Evolutionary conservation across 1,140 invertebrate genomes (phyloP), one percentile per base, ranked within the genome.

Genomic region (Drosophila mojavensis): DNA sequence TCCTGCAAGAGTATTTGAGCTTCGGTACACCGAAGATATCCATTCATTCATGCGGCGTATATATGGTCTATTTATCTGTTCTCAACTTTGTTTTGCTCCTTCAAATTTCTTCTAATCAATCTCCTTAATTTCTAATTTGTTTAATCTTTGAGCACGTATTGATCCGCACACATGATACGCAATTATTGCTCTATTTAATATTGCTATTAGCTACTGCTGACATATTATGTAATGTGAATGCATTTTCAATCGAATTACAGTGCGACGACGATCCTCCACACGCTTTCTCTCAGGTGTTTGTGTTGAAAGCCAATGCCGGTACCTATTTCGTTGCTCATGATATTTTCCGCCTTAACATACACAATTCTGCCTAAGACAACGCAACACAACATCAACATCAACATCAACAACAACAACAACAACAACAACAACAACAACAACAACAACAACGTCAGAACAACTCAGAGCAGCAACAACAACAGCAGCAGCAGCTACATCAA

Each of bases 211-310:
- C 1, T 28, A 45, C 28, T 15, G 6, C 15, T 28, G 39, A 26
- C 1, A 28, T 47, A 43, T 11, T 3, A n/a, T 17, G 5, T 33
- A 20, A 45, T 60, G 2, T n/a, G 4, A 48, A 48, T 60, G 4
- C 15, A 33, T 48, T 56, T 65, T 48, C 0, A 41, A 64, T 48
- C 7, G 4, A 54, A 73, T 96, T 96, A 20, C 94, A 98, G 97
- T 96, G 97, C 90, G 97, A 98, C 92, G 97, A 98, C 70, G 97
- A 98, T 94, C 97, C 96, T 75, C 97, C 97, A 80, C 97, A 98
- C 92, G 95, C 96, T 56, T 98, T 96, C 93, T 96, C 95, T 70
- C 97, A 98, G 93, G 95, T 96, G 58, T 98, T 98, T 93, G 96
- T 98, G 69, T 93, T 99, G 84, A 98, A 98, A 93, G 96, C 96